These are phyloP conservation scores for Cyphomyrmex costatus DNA, from an alignment of 1,140 invertebrate genomes.

Conservation along the genomic window DNA sequence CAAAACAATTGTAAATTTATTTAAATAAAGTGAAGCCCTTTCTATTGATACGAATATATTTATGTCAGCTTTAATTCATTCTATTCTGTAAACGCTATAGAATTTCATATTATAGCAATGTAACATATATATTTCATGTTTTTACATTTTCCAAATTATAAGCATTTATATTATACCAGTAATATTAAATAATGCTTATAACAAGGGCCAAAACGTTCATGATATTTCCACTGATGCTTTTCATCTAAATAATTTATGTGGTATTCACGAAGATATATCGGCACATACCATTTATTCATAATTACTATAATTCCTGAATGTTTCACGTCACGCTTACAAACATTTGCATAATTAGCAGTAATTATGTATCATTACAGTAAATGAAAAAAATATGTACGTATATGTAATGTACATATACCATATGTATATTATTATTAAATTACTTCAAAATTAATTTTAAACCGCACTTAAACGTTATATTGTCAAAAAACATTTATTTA, in stretches of 20 bases:
- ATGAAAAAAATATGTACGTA: constrained; percentile 1
- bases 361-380: constrained; percentile 54
- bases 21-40: neutral
- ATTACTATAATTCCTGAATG: constrained; percentile 55
- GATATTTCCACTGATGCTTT: constrained; percentile 10
- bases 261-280: constrained; percentile 22
- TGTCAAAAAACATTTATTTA: constrained; percentile 24
- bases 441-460: neutral
- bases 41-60: neutral
- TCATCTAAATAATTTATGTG: constrained; percentile 12
- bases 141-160: neutral
- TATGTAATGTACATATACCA: neutral
- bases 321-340: constrained; percentile 22
- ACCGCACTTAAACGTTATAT: constrained; percentile 9
- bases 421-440: constrained; percentile 44
- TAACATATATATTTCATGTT: neutral
- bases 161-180: neutral
- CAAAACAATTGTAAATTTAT: neutral
- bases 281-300: constrained; percentile 19
- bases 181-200: constrained; percentile 20
- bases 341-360: constrained; percentile 68
- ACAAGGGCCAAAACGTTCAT: constrained; percentile 8
- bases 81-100: neutral
- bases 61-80: neutral
- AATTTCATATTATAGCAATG: neutral